Percentiles rank a stretch among this genome's conserved stretches.
Conservation (phyloP, 2,888 invertebrate genomes). For the Mythimna lalbum region DNA sequence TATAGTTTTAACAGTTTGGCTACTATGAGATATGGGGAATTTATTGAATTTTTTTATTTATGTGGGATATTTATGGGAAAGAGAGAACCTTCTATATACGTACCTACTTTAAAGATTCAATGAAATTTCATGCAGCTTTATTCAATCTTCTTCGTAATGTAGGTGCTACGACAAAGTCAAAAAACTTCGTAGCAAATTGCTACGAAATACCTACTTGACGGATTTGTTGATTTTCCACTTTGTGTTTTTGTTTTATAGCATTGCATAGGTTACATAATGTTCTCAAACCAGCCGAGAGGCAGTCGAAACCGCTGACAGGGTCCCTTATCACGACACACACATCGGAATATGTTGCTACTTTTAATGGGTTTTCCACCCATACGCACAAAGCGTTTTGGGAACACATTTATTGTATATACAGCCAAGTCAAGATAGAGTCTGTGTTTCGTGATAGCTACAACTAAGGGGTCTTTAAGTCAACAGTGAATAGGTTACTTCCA, state of each 20-base stretch:
- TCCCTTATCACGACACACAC: background rate
- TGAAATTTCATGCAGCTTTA: background rate
- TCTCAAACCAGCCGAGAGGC: background rate
- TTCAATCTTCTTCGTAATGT: background rate
- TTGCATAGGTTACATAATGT: background rate
- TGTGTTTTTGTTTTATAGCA: background rate
- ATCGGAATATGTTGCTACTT: background rate
- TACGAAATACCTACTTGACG: slow-evolving; percentile 7
- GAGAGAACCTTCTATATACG: background rate
- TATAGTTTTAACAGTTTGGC: background rate
- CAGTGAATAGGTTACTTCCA: no score
- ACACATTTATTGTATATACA: no score
- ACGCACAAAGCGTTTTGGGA: no score
- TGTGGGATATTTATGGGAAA: background rate
- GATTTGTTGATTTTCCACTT: background rate
- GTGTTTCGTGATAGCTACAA: no score
- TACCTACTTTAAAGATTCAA: background rate
- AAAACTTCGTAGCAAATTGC: slow-evolving; percentile 24
- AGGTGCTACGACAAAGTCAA: slow-evolving; percentile 25
- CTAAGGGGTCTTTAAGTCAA: no score
- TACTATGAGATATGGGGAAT: background rate
- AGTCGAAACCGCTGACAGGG: background rate
- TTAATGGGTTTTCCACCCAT: no score
- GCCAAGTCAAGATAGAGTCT: no score
- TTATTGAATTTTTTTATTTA: no score